Percentiles rank a stretch among this genome's conserved stretches.
These are phyloP conservation scores for Ivindomyrus marchei DNA, from an alignment of 2,113 vertebrate species.

Conservation along the genomic window DNA sequence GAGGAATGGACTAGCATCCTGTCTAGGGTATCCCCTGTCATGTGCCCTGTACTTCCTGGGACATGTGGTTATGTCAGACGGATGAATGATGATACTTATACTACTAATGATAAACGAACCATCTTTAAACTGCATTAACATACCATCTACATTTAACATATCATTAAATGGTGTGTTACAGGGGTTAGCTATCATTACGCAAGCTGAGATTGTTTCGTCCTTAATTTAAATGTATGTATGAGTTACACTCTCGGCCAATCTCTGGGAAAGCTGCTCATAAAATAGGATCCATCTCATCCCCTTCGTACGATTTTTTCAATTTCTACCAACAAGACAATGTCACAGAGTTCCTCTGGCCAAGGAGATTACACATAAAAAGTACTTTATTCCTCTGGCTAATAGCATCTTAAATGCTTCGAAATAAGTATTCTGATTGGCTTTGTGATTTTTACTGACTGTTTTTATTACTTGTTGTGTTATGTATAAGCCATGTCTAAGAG, in stretches of 20 bases:
- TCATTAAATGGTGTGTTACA: not conserved
- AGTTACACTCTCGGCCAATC: not conserved
- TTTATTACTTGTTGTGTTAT: not conserved
- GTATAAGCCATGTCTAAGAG: not conserved
- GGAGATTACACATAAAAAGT: not conserved
- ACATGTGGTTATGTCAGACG: not conserved
- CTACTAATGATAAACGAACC: not conserved
- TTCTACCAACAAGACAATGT: not conserved
- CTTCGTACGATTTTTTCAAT: not conserved
- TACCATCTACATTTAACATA: not conserved
- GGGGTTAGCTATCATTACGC: not conserved
- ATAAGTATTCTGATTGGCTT: not conserved
- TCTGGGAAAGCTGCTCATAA: not conserved
- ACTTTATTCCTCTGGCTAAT: not conserved
- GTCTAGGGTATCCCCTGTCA: not conserved
- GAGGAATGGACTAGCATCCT: not conserved
- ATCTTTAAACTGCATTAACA: not conserved
- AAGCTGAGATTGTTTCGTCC: not conserved
- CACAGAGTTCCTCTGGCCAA: not conserved
- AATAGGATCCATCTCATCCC: not conserved
- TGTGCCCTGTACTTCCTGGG: not conserved
- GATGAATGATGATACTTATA: not conserved
- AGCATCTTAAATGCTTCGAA: not conserved
- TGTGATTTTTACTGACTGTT: not conserved
- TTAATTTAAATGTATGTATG: not conserved